Conservation (phyloP, 2,113 vertebrate genomes). For the Sula dactylatra region DNA sequence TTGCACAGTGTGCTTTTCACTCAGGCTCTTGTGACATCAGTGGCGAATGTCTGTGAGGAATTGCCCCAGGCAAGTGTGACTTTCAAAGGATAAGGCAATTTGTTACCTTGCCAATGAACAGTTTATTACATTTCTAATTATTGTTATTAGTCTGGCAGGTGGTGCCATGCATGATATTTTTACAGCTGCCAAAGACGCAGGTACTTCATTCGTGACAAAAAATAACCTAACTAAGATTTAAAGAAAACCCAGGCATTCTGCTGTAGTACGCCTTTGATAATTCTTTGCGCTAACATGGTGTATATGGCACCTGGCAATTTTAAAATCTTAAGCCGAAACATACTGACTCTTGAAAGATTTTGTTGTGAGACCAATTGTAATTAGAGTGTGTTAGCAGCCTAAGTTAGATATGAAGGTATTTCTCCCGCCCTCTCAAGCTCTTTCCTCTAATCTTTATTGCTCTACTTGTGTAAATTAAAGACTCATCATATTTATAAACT, state of each 20-base stretch:
- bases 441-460: slow-evolving; percentile 17
- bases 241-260: background rate
- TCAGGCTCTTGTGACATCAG: slow-evolving; percentile 43
- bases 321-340: background rate
- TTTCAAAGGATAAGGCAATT: slow-evolving; percentile 71
- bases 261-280: background rate
- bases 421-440: background rate
- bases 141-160: slow-evolving; percentile 71
- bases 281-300: background rate
- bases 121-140: slow-evolving; percentile 78
- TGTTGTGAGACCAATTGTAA: background rate
- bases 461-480: slow-evolving; percentile 33
- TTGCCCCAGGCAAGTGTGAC: slow-evolving; percentile 53
- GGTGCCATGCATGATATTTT: slow-evolving; percentile 43
- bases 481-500: background rate
- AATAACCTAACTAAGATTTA: background rate
- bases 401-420: background rate
- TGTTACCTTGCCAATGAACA: slow-evolving; percentile 62
- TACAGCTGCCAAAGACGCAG: slow-evolving; percentile 34
- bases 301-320: background rate
- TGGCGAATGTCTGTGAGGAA: slow-evolving; percentile 38
- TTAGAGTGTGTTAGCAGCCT: background rate
- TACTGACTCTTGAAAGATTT: background rate
- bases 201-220: slow-evolving; percentile 29
- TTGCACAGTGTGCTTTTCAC: background rate